phyloP scores from a whole-genome alignment of 1,140 invertebrate species.

The Lepidotrigona ventralis region DNA sequence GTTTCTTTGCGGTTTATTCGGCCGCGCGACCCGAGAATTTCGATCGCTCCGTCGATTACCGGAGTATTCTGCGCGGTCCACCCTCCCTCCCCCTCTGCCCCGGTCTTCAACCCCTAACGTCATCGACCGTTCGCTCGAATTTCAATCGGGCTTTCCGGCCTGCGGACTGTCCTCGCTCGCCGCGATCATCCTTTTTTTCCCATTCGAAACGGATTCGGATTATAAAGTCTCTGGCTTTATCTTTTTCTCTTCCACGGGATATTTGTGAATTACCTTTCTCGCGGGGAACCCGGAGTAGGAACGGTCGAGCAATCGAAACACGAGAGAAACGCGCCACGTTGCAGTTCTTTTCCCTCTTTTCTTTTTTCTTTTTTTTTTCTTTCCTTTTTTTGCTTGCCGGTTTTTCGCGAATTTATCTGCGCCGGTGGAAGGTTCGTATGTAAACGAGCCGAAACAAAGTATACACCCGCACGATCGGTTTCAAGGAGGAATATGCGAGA shows the following conservation, averaged over 20 bases:
- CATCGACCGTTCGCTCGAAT: background rate
- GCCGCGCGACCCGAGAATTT: background rate
- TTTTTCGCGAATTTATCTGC: background rate
- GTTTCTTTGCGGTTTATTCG: slow-evolving; percentile 22
- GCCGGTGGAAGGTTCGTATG: background rate
- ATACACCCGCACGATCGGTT: background rate
- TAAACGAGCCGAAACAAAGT: background rate
- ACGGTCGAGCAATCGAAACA: too few species aligned
- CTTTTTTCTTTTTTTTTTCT: background rate
- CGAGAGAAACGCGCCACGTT: background rate
- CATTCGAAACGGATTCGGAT: background rate
- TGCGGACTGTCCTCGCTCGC: background rate
- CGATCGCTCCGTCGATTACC: background rate
- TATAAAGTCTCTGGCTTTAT: background rate
- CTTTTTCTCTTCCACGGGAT: too few species aligned
- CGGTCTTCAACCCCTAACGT: background rate
- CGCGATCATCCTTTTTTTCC: background rate
- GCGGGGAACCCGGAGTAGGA: too few species aligned
- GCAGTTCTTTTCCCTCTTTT: too few species aligned
- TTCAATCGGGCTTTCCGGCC: background rate
- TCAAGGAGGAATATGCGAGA: background rate
- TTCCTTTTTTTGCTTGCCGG: background rate
- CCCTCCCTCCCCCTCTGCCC: too few species aligned
- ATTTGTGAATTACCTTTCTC: too few species aligned
- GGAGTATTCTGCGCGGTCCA: too few species aligned